Evolutionary conservation across 2,888 invertebrate species (phyloP).

Genomic region (Schrankia costaestrigalis): DNA sequence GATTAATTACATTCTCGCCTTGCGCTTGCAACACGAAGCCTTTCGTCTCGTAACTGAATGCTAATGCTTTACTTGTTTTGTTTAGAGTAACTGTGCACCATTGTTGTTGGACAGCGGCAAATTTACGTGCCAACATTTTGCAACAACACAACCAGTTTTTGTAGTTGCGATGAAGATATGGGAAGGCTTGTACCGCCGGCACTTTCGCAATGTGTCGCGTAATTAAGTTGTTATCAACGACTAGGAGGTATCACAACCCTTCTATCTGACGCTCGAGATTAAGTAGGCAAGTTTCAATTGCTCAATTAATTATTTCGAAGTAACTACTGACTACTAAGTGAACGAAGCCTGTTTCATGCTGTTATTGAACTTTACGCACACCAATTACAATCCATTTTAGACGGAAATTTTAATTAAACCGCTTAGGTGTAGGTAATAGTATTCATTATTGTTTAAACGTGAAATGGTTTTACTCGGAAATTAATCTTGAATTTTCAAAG

Average conservation of each 20-base stretch:
- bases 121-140: constrained; percentile 54
- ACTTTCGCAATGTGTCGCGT: constrained; percentile 46
- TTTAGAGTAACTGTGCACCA: constrained; percentile 60
- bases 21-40: constrained; percentile 28
- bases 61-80: constrained; percentile 63
- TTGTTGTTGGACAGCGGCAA: constrained; percentile 52
- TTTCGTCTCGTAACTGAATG: constrained; percentile 36
- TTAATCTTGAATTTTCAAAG: no score
- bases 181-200: constrained; percentile 37
- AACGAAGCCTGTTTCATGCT: constrained; percentile 23
- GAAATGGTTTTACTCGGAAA: constrained; percentile 12
- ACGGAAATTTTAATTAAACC: constrained; percentile 37
- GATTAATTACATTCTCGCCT: constrained; percentile 45
- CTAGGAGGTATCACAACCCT: constrained; percentile 37
- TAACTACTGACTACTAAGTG: constrained; percentile 18
- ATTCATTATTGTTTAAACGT: constrained; percentile 17
- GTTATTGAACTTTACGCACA: constrained; percentile 25
- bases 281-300: constrained; percentile 42
- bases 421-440: constrained; percentile 17
- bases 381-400: constrained; percentile 32
- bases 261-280: constrained; percentile 49
- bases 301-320: constrained; percentile 47
- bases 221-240: constrained; percentile 41
- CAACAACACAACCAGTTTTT: constrained; percentile 63
- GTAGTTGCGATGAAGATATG: constrained; percentile 63